These are phyloP conservation scores for Argentina silus DNA, from an alignment of 2,797 vertebrate genomes.

Conservation along the genomic window DNA sequence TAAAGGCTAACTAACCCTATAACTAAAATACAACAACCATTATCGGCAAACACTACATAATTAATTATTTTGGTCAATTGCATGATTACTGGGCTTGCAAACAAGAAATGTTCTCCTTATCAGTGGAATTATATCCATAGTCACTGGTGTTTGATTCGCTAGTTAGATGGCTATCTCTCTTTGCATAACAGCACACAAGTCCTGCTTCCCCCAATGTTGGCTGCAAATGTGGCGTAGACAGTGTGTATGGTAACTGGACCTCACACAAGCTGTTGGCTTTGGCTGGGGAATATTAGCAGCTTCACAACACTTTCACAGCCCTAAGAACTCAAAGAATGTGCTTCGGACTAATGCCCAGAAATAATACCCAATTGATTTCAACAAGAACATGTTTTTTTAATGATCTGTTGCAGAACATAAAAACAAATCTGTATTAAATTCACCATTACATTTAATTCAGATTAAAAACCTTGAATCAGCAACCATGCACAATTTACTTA, in stretches of 20 bases:
- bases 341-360: background rate
- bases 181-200: background rate
- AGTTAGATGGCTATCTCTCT: conserved; percentile 9
- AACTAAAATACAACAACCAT: too few species aligned
- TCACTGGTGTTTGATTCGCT: background rate
- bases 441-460: background rate
- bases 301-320: conserved; percentile 19
- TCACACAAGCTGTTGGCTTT: conserved; percentile 40
- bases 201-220: background rate
- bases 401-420: background rate
- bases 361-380: background rate
- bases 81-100: background rate
- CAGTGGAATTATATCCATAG: background rate
- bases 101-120: background rate
- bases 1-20: too few species aligned
- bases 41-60: background rate
- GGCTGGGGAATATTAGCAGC: conserved; percentile 39
- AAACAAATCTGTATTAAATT: background rate
- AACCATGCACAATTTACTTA: too few species aligned
- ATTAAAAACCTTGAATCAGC: too few species aligned
- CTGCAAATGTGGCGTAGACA: background rate
- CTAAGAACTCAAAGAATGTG: conserved; percentile 16
- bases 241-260: conserved; percentile 1
- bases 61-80: background rate
- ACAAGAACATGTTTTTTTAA: background rate